Base-by-base conservation (phyloP, 2,113 vertebrate genomes). In the Thamnaconus septentrionalis region DNA sequence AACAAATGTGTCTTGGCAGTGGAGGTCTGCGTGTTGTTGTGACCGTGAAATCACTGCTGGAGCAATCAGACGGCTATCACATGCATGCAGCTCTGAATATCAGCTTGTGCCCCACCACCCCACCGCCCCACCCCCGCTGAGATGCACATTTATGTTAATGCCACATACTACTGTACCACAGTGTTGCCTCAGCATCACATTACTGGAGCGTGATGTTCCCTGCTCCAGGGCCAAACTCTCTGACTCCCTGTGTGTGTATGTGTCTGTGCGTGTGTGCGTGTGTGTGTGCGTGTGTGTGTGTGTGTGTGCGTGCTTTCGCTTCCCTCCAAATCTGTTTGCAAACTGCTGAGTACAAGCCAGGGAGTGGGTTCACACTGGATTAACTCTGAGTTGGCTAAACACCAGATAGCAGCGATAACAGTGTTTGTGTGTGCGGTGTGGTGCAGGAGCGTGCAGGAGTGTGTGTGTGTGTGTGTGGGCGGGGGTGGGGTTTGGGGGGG, bases 151-250 rank as follows among this genome's bases (percentile, higher is more conserved):
- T 79, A 80, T 75, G 76, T 78, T 79, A 85, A 81, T 81, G 68
- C 73, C 66, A 80, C 73, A 31, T 31, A 81, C 71, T 69, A 61
- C 78, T 78, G 81, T 76, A 76, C 75, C 56, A 61, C 66, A 65
- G 58, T 56, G 81, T 75, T 79, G 80, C 81, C 72, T 72, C 71
- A 66, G 87, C 87, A 83, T 89, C 85, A 83, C 87, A 88, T 89
- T 89, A 90, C 87, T 87, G 81, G 87, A 89, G 87, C 88, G 75
- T 87, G 88, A 88, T 88, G 84, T 89, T 88, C 85, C 74, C 71
- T 73, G 85, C 87, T 88, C 59, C 73, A 42, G 84, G 85, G 85
- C 81, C 84, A 85, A 83, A 80, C 79, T 75, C 66, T 57, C 57
- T 75, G 67, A 76, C 59, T 80, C 57, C 8, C 42, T 59, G 8